Percentiles rank a stretch among this genome's conserved stretches.
Conservation (phyloP, 2,888 invertebrate genomes). For the Drosophila mimica region DNA sequence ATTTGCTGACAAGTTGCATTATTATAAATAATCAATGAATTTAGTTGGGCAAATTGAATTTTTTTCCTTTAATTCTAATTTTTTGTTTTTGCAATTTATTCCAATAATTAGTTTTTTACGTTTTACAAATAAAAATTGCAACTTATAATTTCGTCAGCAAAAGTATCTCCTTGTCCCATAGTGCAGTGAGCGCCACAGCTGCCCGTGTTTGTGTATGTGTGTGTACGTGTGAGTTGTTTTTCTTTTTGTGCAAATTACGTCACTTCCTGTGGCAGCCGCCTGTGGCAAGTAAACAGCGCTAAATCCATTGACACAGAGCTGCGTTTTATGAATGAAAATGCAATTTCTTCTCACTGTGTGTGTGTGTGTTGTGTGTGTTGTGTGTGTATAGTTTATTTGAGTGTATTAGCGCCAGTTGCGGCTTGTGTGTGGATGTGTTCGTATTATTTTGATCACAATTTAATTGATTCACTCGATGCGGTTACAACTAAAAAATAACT, state of each 20-base stretch:
- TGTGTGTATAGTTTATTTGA: not conserved
- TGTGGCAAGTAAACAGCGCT: constrained; percentile 36
- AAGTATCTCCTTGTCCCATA: not conserved
- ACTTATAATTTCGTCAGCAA: not conserved
- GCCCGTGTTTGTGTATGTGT: not conserved
- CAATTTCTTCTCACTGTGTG: constrained; percentile 7
- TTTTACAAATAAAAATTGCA: not conserved
- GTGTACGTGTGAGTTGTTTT: constrained; percentile 9
- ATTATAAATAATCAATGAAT: not conserved
- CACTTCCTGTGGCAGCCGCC: constrained; percentile 46
- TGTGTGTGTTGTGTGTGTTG: not conserved
- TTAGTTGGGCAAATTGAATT: not conserved
- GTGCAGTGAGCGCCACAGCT: constrained; percentile 4
- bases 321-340: constrained; percentile 50
- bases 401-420: not conserved
- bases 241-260: constrained; percentile 29
- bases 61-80: not conserved
- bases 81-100: not conserved
- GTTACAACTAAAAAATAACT: constrained; percentile 20
- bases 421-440: not conserved
- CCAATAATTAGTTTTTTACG: not conserved
- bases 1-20: not conserved
- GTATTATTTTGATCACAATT: constrained; percentile 11
- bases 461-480: constrained; percentile 56
- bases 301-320: constrained; percentile 40